phyloP scores from a whole-genome alignment of 2,888 invertebrate species.

The Diadromus collaris region DNA sequence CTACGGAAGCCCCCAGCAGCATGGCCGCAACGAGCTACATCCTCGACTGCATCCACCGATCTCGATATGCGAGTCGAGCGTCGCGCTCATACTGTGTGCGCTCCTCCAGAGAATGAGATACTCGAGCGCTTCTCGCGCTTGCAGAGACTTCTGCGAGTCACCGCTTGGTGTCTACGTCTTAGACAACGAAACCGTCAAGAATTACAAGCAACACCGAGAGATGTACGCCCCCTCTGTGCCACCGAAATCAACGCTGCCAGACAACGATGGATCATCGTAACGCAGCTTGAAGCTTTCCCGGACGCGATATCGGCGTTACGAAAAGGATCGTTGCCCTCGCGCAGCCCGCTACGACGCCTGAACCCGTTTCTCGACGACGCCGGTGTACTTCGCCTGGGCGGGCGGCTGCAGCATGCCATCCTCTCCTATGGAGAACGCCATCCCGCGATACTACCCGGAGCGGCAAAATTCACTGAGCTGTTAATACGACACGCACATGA shows the following conservation, averaged over 20 bases:
- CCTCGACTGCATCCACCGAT: neutral
- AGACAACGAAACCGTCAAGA: neutral
- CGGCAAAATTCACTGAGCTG: conserved; percentile 8
- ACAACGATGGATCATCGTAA: conserved; percentile 9
- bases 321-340: neutral
- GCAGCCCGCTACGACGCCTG: neutral
- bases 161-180: neutral
- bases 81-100: neutral
- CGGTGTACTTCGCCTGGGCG: conserved; percentile 19
- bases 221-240: conserved; percentile 1
- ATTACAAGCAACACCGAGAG: neutral
- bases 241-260: neutral
- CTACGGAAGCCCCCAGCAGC: neutral
- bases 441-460: neutral
- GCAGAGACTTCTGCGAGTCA: neutral
- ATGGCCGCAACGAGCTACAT: neutral
- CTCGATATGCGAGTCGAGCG: neutral
- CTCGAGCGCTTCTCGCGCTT: conserved; percentile 9
- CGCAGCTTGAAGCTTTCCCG: neutral
- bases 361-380: conserved; percentile 12
- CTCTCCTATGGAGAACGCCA: neutral
- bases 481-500: conserved; percentile 16
- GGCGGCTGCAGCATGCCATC: conserved; percentile 6
- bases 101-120: neutral
- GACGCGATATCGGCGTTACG: neutral